Evolutionary conservation across 37 sponge, comb jelly and placozoan species (phyloP), one percentile per base, ranked within the genome.

Genomic region (Geodia barretti): DNA sequence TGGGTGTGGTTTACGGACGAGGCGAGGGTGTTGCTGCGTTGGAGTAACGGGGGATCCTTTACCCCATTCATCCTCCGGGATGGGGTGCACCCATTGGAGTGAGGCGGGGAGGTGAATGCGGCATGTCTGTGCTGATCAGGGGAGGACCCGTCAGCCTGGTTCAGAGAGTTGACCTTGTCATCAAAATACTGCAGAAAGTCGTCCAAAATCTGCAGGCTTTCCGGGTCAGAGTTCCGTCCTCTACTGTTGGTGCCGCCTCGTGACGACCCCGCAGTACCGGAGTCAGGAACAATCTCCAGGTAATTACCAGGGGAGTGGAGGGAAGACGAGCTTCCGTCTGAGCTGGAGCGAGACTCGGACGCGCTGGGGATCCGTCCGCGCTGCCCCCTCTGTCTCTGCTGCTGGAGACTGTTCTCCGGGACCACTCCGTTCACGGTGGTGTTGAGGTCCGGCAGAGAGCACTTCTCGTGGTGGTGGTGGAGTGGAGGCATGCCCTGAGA

Each of bases 371-470:
- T 26, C 2, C 38, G 37, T 38, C 66, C 24, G 33, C 70, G 25
- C 62, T 72, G 79, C 85, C 68, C 21, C 32, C 19, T 24, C 54
- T 62, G 35, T 41, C 32, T 0, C 40, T 66, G 24, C 80, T 64
- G 78, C 72, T 62, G 31, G 20, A 79, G 76, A 69, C 62, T 39
- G 64, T 80, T 75, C 47, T 80, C 75, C 17, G 75, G 62, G 0
- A 68, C 29, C n/a, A n/a, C n/a, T n/a, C n/a, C n/a, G 9, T 37
- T 20, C 17, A 39, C 26, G 20, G 42, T 73, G 29, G 43, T 34
- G 74, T 81, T 75, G n/a, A 88, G 62, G 62, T 88, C 73, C 28
- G 83, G 83, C 30, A 88, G 62, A 32, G 83, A 75, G 37, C 39
- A 21, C 61, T 71, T 77, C 4, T 70, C 35, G 41, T 29, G 17